Evolutionary conservation across 2,113 vertebrate species (phyloP).

Genomic region (Rhea pennata): DNA sequence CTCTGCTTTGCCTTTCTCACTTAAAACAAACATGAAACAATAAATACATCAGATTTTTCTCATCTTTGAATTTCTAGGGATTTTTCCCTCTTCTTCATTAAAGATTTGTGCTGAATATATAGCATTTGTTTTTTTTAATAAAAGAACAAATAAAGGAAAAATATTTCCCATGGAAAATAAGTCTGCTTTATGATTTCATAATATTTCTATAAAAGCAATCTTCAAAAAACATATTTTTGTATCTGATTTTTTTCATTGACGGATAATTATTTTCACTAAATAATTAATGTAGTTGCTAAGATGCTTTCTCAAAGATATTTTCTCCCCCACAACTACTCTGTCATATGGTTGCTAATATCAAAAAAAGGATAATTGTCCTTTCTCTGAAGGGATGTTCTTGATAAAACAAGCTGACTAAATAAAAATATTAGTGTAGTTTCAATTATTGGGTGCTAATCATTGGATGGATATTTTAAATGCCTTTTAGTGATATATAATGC

Average conservation of each 20-base stretch:
- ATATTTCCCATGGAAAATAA: background rate
- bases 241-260: background rate
- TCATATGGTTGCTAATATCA: background rate
- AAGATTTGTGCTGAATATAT: background rate
- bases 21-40: background rate
- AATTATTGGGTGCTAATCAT: background rate
- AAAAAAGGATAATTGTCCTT: background rate
- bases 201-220: background rate
- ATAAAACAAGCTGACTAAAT: background rate
- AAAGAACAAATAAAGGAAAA: background rate
- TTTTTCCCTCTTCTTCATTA: fast-evolving
- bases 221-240: background rate
- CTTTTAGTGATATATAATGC: background rate
- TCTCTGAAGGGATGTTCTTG: background rate
- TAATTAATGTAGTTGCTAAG: background rate
- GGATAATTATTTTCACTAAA: background rate
- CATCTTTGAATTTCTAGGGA: background rate
- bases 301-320: background rate
- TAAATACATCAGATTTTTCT: background rate
- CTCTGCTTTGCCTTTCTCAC: background rate
- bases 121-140: background rate
- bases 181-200: background rate
- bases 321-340: background rate
- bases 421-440: background rate
- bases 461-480: background rate